Base-by-base conservation (phyloP, 2,797 vertebrate genomes). In the Aeoliscus strigatus region DNA sequence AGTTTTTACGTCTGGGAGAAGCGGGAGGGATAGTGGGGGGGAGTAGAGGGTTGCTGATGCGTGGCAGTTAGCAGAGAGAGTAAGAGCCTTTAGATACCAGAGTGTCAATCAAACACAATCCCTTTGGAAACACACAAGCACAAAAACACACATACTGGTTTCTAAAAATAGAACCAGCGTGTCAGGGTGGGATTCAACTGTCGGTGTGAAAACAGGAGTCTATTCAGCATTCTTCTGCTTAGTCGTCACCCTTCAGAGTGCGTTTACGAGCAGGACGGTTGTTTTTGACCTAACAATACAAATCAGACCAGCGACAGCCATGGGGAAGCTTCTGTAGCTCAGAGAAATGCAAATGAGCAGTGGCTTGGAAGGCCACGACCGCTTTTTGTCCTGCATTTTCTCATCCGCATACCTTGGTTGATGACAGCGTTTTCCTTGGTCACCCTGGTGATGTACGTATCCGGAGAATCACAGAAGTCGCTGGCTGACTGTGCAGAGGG, bases 381-480 rank as follows among this genome's bases (percentile, higher is more conserved):
- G n/a, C n/a, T n/a, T n/a, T n/a, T n/a, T n/a, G n/a, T n/a, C n/a
- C n/a, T n/a, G n/a, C n/a, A n/a, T n/a, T n/a, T n/a, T n/a, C n/a
- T n/a, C n/a, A n/a, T n/a, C n/a, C 11, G 13, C 65, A 10, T 80
- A 90, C 89, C 90, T 83, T 74, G 72, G 28, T 82, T 76, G 46
- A 89, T 60, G 53, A 88, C 65, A 28, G 65, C 64, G 30, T 93
- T 85, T 49, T 91, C 86, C 26, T 86, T 83, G 1, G 90, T 86
- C 70, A 94, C 84, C 79, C 88, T 83, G 66, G 88, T 86, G 49
- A 98, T 67, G 0, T 90, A 99, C 27, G 79, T 83, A 56, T 95
- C 88, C 0, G 96, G 96, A 45, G 92, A 85, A 15, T 91, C 83
- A 25, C 96, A 99, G 72, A 99, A 98, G 78, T 99, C 96, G 60